A percentile compares a stretch with the other conserved stretches of the same genome.
Evolutionary conservation across 2,113 vertebrate genomes (phyloP).

Genomic region (Centropus bengalensis): DNA sequence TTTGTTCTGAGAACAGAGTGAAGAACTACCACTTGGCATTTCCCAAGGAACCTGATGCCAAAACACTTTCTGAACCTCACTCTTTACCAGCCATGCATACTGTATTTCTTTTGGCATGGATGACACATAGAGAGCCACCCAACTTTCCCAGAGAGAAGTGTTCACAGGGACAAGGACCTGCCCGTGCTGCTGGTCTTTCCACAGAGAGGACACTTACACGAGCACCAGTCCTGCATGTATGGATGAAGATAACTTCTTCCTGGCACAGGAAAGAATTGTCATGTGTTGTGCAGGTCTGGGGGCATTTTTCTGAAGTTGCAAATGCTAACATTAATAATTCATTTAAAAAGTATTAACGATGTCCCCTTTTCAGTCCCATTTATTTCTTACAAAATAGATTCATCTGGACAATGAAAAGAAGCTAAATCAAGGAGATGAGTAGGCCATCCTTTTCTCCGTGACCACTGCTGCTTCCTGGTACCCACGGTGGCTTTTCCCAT

Average conservation of each 20-base stretch:
- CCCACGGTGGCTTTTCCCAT: constrained; percentile 73
- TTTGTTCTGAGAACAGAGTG: neutral
- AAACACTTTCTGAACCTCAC: neutral
- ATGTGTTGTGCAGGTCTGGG: neutral
- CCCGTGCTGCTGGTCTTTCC: rapidly evolving
- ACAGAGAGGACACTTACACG: neutral
- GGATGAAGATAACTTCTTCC: neutral
- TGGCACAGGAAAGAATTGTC: neutral
- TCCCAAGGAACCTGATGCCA: neutral
- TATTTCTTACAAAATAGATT: constrained; percentile 47
- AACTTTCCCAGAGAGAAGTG: neutral
- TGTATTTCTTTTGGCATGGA: neutral
- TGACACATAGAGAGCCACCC: neutral
- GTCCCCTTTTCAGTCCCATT: neutral
- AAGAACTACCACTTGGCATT: neutral
- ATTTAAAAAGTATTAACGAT: neutral
- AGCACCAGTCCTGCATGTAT: neutral
- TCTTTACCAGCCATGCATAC: rapidly evolving
- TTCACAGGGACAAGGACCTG: neutral
- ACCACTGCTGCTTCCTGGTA: constrained; percentile 72
- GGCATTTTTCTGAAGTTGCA: neutral
- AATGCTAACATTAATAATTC: neutral
- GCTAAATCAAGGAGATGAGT: constrained; percentile 77
- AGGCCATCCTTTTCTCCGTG: constrained; percentile 49
- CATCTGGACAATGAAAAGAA: constrained; percentile 80